A percentile compares a stretch with the other conserved stretches of the same genome.
Evolutionary conservation across 2,113 vertebrate species (phyloP).

Genomic region (Cricetomys ansorgei): DNA sequence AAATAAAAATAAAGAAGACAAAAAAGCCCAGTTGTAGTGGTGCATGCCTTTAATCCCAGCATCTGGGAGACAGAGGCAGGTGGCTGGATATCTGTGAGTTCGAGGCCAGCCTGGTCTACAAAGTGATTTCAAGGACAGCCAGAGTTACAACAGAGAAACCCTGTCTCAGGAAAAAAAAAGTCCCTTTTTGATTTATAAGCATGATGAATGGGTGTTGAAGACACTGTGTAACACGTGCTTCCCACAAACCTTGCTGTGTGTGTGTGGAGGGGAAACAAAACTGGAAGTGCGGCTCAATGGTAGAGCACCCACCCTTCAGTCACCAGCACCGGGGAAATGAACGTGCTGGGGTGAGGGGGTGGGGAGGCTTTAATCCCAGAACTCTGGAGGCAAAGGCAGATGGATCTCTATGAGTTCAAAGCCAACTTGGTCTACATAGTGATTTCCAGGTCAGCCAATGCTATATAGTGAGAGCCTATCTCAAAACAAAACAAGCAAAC

Average conservation of each 20-base stretch:
- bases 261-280: not conserved
- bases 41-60: no score
- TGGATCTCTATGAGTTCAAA: not conserved
- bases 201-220: not conserved
- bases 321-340: not conserved
- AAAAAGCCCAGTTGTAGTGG: no score
- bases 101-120: no score
- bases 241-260: not conserved
- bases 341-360: no score
- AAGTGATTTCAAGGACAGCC: no score
- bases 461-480: not conserved
- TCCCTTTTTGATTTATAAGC: no score
- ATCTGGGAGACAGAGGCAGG: no score
- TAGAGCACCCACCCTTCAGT: not conserved
- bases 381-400: not conserved
- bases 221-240: not conserved
- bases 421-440: not conserved
- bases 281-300: not conserved
- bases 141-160: no score
- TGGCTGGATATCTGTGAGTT: no score
- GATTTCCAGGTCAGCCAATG: not conserved
- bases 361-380: not conserved
- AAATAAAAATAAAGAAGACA: no score
- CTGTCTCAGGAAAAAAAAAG: no score
- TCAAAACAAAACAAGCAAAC: not conserved